Percentiles rank a stretch among this genome's conserved stretches.
phyloP scores from a whole-genome alignment of 2,888 invertebrate species.

The Nasonia oneida region DNA sequence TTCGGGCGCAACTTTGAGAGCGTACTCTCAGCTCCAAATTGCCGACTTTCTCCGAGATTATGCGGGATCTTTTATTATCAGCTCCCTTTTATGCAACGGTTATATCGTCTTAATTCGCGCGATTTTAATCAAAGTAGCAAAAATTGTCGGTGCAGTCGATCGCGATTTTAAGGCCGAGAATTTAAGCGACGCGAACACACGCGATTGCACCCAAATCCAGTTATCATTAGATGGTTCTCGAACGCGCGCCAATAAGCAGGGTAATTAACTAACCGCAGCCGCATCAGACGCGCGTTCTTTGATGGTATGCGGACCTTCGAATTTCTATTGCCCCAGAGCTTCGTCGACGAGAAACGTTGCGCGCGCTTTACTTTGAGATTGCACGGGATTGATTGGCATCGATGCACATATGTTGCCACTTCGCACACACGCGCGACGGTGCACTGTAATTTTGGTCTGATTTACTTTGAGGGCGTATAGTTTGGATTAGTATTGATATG shows the following conservation, averaged over 20 bases:
- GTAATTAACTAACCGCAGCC: slow-evolving; percentile 27
- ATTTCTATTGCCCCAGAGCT: slow-evolving; percentile 24
- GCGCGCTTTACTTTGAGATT: slow-evolving; percentile 45
- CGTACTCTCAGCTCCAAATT: slow-evolving; percentile 24
- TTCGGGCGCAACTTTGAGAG: slow-evolving; percentile 39
- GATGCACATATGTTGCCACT: slow-evolving; percentile 30
- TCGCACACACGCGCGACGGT: background rate
- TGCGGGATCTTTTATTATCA: background rate
- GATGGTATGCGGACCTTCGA: slow-evolving; percentile 19
- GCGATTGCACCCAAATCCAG: background rate
- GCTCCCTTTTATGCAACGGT: background rate
- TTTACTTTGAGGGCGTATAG: slow-evolving; percentile 49
- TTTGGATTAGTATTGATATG: slow-evolving; percentile 51
- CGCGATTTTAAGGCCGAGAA: background rate
- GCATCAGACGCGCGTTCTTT: background rate
- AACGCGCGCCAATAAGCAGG: slow-evolving; percentile 1
- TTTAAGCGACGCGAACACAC: background rate
- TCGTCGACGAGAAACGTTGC: background rate
- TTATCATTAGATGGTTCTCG: background rate
- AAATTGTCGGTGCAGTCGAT: background rate
- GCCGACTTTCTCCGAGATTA: background rate
- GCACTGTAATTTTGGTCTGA: slow-evolving; percentile 55
- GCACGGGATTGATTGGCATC: slow-evolving; percentile 47
- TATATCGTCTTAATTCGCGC: slow-evolving; percentile 2
- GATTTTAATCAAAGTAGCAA: slow-evolving; percentile 20